Conservation (phyloP, 2,888 invertebrate genomes). For the Drosophila borealis region DNA sequence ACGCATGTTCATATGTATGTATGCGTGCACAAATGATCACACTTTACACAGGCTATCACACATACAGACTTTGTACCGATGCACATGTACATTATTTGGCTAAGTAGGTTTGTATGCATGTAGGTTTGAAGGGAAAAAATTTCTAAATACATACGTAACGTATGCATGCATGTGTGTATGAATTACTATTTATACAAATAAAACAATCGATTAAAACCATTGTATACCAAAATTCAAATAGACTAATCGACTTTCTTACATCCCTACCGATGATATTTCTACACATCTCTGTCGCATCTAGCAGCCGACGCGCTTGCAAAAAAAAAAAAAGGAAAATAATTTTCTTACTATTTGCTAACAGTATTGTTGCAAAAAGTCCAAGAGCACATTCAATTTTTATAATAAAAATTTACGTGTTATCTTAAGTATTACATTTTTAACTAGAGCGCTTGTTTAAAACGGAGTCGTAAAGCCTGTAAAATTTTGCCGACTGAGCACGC, state of each 20-base stretch:
- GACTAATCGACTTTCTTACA: slow-evolving; percentile 1
- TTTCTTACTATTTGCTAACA: slow-evolving; percentile 35
- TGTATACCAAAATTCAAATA: not conserved
- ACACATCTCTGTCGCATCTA: slow-evolving; percentile 49
- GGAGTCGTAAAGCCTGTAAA: slow-evolving; percentile 4
- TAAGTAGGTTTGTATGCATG: too few relatives aligned
- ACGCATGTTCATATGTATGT: too few relatives aligned
- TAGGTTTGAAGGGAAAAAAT: too few relatives aligned
- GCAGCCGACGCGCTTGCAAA: slow-evolving; percentile 65
- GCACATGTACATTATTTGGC: too few relatives aligned
- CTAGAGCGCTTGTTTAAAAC: not conserved
- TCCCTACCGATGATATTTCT: slow-evolving; percentile 30
- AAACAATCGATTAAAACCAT: not conserved
- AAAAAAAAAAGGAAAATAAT: slow-evolving; percentile 19
- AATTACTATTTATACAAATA: not conserved
- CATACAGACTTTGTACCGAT: too few relatives aligned
- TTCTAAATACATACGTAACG: too few relatives aligned
- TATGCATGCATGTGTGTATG: too few relatives aligned
- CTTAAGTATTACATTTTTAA: not conserved
- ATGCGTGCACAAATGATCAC: too few relatives aligned
- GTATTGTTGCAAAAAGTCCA: slow-evolving; percentile 30
- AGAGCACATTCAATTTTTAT: slow-evolving; percentile 1
- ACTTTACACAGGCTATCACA: too few relatives aligned
- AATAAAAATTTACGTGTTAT: not conserved
- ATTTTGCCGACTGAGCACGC: slow-evolving; percentile 64